These are phyloP conservation scores for Ictidomys tridecemlineatus DNA, from an alignment of 2,113 vertebrate genomes.

Conservation along the genomic window DNA sequence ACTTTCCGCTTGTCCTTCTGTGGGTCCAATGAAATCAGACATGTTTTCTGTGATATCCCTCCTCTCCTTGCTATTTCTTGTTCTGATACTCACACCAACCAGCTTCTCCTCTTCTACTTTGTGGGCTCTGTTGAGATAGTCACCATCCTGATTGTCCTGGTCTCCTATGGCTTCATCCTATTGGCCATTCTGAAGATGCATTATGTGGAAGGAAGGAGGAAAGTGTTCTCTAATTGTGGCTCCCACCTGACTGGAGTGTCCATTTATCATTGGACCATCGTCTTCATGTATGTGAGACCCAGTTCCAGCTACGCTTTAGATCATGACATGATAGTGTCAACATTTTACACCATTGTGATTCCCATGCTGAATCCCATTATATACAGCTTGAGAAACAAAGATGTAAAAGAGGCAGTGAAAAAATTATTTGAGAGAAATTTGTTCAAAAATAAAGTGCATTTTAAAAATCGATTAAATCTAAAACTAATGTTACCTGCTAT, in stretches of 20 bases:
- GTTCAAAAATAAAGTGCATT: neutral
- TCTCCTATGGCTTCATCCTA: slow-evolving; percentile 70
- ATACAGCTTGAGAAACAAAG: slow-evolving; percentile 72
- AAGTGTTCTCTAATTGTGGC: slow-evolving; percentile 63
- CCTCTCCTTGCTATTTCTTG: slow-evolving; percentile 43
- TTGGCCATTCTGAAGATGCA: slow-evolving; percentile 52
- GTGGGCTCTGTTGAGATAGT: slow-evolving; percentile 23
- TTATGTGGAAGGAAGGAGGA: slow-evolving; percentile 55
- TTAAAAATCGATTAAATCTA: neutral
- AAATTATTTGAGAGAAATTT: neutral
- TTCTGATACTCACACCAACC: slow-evolving; percentile 38
- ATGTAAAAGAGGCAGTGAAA: slow-evolving; percentile 58
- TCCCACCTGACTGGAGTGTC: slow-evolving; percentile 69
- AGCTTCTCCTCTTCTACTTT: slow-evolving; percentile 55
- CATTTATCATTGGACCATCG: slow-evolving; percentile 56
- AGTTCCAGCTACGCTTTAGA: neutral
- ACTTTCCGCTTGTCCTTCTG: slow-evolving; percentile 37
- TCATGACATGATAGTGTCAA: slow-evolving; percentile 18
- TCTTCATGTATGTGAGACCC: slow-evolving; percentile 68
- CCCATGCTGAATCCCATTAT: slow-evolving; percentile 68
- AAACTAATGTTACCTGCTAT: neutral
- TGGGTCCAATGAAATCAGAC: slow-evolving; percentile 48
- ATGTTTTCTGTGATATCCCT: slow-evolving; percentile 59
- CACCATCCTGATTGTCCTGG: slow-evolving; percentile 48
- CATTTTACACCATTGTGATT: slow-evolving; percentile 70